phyloP scores from a whole-genome alignment of 2,113 vertebrate genomes.

The Laticauda laticaudata region DNA sequence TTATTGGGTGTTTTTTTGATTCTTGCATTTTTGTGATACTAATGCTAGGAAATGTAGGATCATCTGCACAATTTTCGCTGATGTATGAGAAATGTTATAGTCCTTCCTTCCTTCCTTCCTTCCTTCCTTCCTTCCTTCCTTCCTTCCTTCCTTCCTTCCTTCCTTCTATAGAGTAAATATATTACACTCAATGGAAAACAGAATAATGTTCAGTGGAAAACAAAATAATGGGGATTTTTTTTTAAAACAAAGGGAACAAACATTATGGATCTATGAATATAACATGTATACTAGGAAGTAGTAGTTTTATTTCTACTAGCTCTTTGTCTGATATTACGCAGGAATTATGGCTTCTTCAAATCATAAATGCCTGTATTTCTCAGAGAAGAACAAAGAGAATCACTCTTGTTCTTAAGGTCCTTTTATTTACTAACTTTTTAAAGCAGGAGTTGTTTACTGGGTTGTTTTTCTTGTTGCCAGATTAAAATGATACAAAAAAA shows the following conservation, averaged over 20 bases:
- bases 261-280: neutral
- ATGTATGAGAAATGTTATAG: neutral
- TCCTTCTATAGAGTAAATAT: neutral
- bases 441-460: neutral
- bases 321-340: neutral
- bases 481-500: slow-evolving; percentile 3
- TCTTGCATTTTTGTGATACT: neutral
- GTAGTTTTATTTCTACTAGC: neutral
- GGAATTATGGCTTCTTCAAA: neutral
- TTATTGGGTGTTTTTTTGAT: neutral
- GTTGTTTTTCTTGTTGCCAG: neutral
- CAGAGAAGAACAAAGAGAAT: neutral
- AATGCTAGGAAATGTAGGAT: neutral
- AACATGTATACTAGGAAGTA: neutral
- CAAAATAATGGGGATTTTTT: neutral
- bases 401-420: neutral
- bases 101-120: neutral
- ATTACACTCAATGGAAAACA: neutral
- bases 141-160: neutral
- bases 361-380: neutral
- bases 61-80: neutral
- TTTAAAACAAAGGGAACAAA: neutral
- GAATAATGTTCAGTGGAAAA: neutral
- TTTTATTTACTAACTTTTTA: neutral
- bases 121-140: neutral